These are phyloP conservation scores for Atta cephalotes DNA, from an alignment of 1,140 invertebrate species.

Conservation along the genomic window DNA sequence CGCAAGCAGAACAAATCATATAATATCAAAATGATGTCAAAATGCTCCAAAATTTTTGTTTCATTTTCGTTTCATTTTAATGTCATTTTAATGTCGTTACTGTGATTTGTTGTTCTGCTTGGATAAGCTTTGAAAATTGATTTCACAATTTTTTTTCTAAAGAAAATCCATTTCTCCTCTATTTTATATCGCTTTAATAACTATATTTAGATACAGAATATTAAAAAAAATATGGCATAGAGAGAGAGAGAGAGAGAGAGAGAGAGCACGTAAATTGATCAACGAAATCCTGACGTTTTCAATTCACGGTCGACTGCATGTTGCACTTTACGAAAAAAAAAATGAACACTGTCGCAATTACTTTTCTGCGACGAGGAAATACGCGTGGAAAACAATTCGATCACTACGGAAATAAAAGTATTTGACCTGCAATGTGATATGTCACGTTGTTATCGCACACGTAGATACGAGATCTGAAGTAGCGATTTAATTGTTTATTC, in stretches of 20 bases:
- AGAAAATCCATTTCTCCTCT: background rate
- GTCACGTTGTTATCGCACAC: background rate
- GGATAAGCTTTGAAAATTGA: background rate
- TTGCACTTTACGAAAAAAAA: conserved; percentile 21
- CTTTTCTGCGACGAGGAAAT: background rate
- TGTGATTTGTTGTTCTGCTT: too few relatives aligned
- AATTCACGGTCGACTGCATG: background rate
- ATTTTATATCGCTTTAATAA: background rate
- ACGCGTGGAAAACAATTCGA: background rate
- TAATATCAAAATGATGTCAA: too few relatives aligned
- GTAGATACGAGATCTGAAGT: background rate
- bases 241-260: too few relatives aligned
- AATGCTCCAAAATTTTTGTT: too few relatives aligned
- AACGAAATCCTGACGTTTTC: conserved; percentile 6
- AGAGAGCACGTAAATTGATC: background rate
- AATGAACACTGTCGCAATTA: background rate
- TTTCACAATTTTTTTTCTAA: background rate
- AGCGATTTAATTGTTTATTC: background rate
- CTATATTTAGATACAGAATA: background rate
- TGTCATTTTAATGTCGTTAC: too few relatives aligned
- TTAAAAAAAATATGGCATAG: background rate
- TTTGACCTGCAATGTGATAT: background rate
- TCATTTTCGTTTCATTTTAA: too few relatives aligned
- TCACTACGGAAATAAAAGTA: background rate
- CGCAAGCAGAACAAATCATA: too few relatives aligned